phyloP scores from a whole-genome alignment of 2,888 invertebrate species.

The Yponomeuta malinellus region DNA sequence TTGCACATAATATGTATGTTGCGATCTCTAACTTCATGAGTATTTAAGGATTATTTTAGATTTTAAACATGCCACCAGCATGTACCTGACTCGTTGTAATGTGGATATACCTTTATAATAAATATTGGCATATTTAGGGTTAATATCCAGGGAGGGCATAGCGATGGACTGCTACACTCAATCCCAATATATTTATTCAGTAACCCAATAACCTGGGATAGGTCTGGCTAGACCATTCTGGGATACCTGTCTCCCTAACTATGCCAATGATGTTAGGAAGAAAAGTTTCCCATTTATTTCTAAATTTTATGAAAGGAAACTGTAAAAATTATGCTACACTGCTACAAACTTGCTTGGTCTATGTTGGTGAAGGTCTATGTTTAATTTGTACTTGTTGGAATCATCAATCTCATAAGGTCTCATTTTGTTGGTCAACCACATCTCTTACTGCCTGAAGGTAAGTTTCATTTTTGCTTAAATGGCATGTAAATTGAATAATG shows the following conservation, averaged over 20 bases:
- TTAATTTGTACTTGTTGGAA: conserved; percentile 1
- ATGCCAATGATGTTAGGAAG: background rate
- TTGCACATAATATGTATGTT: too few relatives aligned
- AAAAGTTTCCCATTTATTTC: background rate
- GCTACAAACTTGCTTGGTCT: conserved; percentile 4
- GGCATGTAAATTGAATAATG: background rate
- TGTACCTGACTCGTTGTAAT: too few relatives aligned
- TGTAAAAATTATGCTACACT: background rate
- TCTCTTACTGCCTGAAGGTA: background rate
- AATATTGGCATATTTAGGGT: too few relatives aligned
- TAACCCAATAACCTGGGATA: too few relatives aligned
- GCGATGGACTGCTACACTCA: too few relatives aligned
- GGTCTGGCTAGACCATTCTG: background rate
- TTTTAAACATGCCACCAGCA: too few relatives aligned
- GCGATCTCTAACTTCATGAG: too few relatives aligned
- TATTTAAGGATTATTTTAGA: too few relatives aligned
- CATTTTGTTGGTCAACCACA: background rate
- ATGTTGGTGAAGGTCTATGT: conserved; percentile 17
- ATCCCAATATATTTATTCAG: too few relatives aligned
- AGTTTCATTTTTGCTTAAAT: background rate
- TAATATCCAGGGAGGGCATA: too few relatives aligned
- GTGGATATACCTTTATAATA: too few relatives aligned
- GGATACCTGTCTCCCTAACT: background rate
- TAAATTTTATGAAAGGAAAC: conserved; percentile 1
- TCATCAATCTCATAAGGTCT: background rate